phyloP scores from a whole-genome alignment of 2,797 vertebrate genomes.

The Dendrocincla tyrannina region DNA sequence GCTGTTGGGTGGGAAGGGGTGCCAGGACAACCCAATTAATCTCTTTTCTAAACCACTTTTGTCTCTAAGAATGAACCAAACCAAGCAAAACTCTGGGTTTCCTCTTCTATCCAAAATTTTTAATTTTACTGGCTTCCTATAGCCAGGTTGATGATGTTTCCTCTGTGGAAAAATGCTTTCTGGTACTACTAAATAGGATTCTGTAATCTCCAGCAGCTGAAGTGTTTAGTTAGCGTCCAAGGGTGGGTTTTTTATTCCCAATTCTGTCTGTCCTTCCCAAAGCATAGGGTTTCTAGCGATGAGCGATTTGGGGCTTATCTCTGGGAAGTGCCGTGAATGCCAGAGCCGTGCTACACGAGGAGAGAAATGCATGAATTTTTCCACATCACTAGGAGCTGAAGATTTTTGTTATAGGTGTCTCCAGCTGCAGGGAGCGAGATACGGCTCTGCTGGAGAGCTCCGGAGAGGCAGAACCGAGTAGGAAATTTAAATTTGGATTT shows the following conservation, averaged over 20 bases:
- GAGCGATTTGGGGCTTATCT: constrained; percentile 33
- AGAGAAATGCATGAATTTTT: constrained; percentile 65
- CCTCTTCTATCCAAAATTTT: not conserved
- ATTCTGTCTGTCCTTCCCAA: not conserved
- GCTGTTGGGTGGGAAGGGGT: fast-evolving
- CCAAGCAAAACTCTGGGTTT: not conserved
- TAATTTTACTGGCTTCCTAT: not conserved
- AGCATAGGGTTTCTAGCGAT: not conserved
- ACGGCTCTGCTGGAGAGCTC: not conserved
- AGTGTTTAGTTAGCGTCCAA: constrained; percentile 10
- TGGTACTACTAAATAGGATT: constrained; percentile 54
- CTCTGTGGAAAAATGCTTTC: constrained; percentile 22
- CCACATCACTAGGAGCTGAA: constrained; percentile 57
- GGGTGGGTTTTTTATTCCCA: not conserved
- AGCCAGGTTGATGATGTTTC: not conserved
- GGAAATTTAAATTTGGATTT: constrained; percentile 33
- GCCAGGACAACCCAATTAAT: not conserved
- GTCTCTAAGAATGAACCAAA: not conserved
- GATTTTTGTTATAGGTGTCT: constrained; percentile 50
- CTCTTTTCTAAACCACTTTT: not conserved
- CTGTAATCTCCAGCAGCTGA: constrained; percentile 46
- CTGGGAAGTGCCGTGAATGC: not conserved
- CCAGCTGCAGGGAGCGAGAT: constrained; percentile 46
- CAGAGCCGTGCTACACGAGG: not conserved
- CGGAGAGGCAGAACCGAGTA: not conserved